These are phyloP conservation scores for Drosophila takahashii DNA, from an alignment of 1,140 invertebrate genomes.

Conservation along the genomic window DNA sequence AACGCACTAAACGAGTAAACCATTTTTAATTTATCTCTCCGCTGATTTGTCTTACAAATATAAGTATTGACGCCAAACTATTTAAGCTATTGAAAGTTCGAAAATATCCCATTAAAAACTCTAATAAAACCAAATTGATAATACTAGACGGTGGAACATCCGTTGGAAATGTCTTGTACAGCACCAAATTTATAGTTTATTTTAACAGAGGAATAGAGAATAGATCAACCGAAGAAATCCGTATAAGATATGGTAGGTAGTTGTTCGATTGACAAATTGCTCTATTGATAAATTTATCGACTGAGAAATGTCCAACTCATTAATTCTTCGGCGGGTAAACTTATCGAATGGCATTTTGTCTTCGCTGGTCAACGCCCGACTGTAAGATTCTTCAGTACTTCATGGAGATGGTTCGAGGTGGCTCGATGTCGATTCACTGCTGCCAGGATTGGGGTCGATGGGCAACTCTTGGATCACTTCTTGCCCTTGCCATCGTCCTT, in stretches of 20 bases:
- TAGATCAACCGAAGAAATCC: constrained; percentile 21
- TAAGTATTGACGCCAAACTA: no score
- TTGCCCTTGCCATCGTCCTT: constrained; percentile 8
- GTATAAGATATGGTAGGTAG: background rate
- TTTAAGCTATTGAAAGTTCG: no score
- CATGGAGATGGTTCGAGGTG: background rate
- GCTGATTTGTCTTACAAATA: no score
- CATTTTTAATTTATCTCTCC: no score
- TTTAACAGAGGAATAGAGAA: constrained; percentile 5
- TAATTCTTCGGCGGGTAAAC: constrained; percentile 7
- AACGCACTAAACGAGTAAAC: no score
- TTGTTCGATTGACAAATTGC: constrained; percentile 20
- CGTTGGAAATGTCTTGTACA: background rate
- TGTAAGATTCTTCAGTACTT: background rate
- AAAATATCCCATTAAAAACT: no score
- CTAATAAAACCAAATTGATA: background rate
- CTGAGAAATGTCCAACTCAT: background rate
- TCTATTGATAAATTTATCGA: constrained; percentile 31
- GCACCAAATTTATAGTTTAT: background rate
- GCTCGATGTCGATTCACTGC: background rate
- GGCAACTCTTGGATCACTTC: constrained; percentile 5
- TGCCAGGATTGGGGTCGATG: background rate
- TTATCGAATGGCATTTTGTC: constrained; percentile 13
- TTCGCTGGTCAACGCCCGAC: background rate
- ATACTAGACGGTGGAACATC: background rate